Conservation (phyloP, 2,113 vertebrate species). For the Mus spicilegus region DNA sequence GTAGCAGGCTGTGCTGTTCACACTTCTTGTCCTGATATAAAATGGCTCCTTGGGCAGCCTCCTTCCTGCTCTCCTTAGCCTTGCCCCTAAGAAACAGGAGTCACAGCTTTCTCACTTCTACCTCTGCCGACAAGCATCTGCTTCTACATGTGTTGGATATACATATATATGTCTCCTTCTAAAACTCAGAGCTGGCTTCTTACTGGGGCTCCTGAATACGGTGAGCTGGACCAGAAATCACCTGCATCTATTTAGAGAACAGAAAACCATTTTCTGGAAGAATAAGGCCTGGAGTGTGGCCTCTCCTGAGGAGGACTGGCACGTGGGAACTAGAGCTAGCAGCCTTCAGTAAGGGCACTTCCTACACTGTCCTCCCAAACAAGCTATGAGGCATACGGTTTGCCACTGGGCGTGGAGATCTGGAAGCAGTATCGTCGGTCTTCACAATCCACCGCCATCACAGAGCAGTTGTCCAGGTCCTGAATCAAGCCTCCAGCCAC, state of each 20-base stretch:
- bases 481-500: constrained; percentile 98
- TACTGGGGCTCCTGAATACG: neutral
- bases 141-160: neutral
- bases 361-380: constrained; percentile 11
- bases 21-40: neutral
- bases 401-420: constrained; percentile 96
- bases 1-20: rapidly evolving
- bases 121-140: neutral
- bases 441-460: constrained; percentile 98
- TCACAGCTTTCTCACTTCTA: neutral
- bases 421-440: constrained; percentile 99
- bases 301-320: neutral
- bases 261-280: neutral
- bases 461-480: constrained; percentile 99
- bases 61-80: neutral
- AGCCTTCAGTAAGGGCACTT: constrained; percentile 44
- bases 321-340: neutral
- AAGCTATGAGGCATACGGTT: constrained; percentile 88
- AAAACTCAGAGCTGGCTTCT: neutral
- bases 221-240: neutral
- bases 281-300: neutral
- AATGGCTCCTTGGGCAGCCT: too few species aligned
- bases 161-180: neutral
- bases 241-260: neutral
- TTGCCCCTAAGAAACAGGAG: rapidly evolving